These are phyloP conservation scores for Syngnathus acus DNA, from an alignment of 2,797 vertebrate genomes.

Conservation along the genomic window DNA sequence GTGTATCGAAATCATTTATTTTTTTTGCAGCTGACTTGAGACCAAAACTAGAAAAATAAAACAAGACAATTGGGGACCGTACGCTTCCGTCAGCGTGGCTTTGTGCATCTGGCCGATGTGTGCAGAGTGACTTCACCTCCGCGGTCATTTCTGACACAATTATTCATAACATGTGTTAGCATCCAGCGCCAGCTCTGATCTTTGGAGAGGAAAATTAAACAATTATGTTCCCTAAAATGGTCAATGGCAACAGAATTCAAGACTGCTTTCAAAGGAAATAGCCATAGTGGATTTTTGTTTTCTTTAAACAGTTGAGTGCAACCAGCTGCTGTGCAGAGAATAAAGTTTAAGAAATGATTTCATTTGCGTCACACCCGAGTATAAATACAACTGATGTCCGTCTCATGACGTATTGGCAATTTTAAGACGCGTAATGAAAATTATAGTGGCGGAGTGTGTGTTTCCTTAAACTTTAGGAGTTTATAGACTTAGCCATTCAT, in stretches of 20 bases:
- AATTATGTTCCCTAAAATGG: conserved; percentile 3
- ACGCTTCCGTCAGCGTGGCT: conserved; percentile 45
- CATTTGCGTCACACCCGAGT: not conserved
- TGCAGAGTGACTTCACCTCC: conserved; percentile 20
- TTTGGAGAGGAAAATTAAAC: conserved; percentile 3
- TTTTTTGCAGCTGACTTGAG: not conserved
- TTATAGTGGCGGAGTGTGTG: too few relatives aligned
- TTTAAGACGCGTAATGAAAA: not conserved
- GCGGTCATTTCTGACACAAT: not conserved
- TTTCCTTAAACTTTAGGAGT: too few relatives aligned
- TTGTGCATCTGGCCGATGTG: conserved; percentile 3
- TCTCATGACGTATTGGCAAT: not conserved
- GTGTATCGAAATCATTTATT: not conserved
- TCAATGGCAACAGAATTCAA: not conserved
- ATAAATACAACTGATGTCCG: not conserved
- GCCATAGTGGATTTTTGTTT: not conserved
- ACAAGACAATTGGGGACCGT: conserved; percentile 12
- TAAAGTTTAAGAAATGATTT: not conserved
- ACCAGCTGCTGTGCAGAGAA: not conserved
- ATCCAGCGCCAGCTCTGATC: not conserved
- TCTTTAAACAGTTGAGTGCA: not conserved
- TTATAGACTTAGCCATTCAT: too few relatives aligned
- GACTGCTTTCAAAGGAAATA: conserved; percentile 1
- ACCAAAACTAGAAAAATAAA: not conserved
- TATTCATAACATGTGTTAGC: not conserved